Conservation (phyloP, 2,797 vertebrate genomes). For the Lagocephalus sceleratus region DNA sequence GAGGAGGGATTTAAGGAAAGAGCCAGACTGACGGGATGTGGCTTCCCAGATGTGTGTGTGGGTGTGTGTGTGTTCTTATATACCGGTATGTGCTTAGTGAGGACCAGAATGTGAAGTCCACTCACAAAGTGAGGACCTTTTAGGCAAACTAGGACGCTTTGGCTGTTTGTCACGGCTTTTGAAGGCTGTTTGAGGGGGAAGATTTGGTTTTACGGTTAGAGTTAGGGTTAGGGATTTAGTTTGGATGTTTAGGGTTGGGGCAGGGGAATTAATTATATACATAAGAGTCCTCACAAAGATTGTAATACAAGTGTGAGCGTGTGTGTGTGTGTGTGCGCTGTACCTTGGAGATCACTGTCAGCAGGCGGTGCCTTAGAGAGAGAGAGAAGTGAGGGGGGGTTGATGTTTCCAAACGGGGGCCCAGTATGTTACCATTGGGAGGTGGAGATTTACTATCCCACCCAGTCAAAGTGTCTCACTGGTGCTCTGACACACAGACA, state of each 20-base stretch:
- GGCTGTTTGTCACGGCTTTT: no score
- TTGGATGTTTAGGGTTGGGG: no score
- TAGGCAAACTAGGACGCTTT: no score
- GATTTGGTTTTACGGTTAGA: no score
- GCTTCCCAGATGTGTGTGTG: conserved; percentile 54
- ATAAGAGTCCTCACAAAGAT: no score
- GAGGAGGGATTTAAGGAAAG: conserved; percentile 43
- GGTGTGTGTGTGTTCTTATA: conserved; percentile 21
- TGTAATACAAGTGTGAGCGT: not conserved
- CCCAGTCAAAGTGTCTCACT: conserved; percentile 80
- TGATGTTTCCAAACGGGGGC: conserved; percentile 65
- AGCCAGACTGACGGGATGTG: conserved; percentile 53
- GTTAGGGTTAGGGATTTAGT: no score
- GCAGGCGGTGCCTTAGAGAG: conserved; percentile 74
- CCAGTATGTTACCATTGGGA: conserved; percentile 72
- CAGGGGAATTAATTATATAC: no score
- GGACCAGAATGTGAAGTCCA: no score
- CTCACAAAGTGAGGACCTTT: no score
- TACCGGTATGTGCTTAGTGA: no score
- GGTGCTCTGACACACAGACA: conserved; percentile 60
- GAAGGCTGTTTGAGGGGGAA: no score
- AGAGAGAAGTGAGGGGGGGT: conserved; percentile 32
- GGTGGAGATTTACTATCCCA: conserved; percentile 86
- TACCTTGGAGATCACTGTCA: conserved; percentile 66
- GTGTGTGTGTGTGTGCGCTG: conserved; percentile 44